A percentile compares a stretch with the other conserved stretches of the same genome.
phyloP scores from a whole-genome alignment of 2,888 invertebrate species.

The Thymelicus lineola region DNA sequence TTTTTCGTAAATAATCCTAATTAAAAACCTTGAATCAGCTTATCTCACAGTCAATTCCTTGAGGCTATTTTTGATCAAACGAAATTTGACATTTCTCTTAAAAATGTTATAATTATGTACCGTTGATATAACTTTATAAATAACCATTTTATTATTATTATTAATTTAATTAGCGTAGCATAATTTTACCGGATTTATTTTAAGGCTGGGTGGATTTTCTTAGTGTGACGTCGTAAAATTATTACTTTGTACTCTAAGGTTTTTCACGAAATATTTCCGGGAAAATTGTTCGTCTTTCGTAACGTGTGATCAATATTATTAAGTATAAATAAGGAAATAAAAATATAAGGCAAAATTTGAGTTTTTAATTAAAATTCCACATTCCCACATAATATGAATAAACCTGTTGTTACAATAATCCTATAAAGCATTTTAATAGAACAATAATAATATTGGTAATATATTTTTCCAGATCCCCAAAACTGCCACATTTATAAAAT shows the following conservation, averaged over 20 bases:
- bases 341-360: neutral
- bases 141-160: conserved; percentile 4
- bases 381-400: too few relatives aligned
- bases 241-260: conserved; percentile 24
- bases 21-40: neutral
- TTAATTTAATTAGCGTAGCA: neutral
- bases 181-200: conserved; percentile 55
- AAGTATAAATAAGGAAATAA: conserved; percentile 17
- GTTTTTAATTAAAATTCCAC: neutral
- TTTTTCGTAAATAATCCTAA: too few relatives aligned
- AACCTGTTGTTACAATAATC: too few relatives aligned
- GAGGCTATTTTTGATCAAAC: neutral
- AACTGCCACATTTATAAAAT: too few relatives aligned
- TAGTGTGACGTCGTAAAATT: conserved; percentile 23
- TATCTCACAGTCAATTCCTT: neutral
- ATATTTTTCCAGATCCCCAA: too few relatives aligned
- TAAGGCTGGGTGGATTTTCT: conserved; percentile 73
- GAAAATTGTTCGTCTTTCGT: conserved; percentile 47
- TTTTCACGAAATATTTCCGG: conserved; percentile 68
- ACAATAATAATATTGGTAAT: too few relatives aligned
- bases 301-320: conserved; percentile 45
- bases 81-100: neutral
- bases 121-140: conserved; percentile 14
- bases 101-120: neutral
- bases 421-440: too few relatives aligned